phyloP scores from a whole-genome alignment of 2,797 vertebrate genomes.

The Percopsis omiscomaycus region DNA sequence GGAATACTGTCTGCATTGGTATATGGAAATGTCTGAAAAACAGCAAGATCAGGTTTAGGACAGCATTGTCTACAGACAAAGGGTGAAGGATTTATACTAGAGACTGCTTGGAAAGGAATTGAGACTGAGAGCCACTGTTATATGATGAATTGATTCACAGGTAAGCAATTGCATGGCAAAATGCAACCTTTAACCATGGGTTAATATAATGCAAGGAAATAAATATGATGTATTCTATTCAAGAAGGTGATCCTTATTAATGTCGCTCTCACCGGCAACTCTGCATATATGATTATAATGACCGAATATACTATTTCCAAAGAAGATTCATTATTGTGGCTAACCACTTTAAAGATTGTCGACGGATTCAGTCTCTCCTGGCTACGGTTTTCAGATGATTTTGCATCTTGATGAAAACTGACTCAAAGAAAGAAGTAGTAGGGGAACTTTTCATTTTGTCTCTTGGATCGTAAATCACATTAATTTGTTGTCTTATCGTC shows the following conservation, averaged over 20 bases:
- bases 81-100: slow-evolving; percentile 94
- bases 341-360: slow-evolving; percentile 75
- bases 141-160: slow-evolving; percentile 98
- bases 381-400: slow-evolving; percentile 64
- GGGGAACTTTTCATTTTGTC: slow-evolving; percentile 80
- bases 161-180: slow-evolving; percentile 96
- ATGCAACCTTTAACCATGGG: slow-evolving; percentile 89
- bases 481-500: slow-evolving; percentile 87
- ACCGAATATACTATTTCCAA: slow-evolving; percentile 46
- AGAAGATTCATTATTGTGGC: slow-evolving; percentile 62
- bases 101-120: slow-evolving; percentile 84
- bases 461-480: slow-evolving; percentile 89
- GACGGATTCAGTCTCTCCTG: slow-evolving; percentile 63
- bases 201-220: slow-evolving; percentile 82
- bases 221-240: slow-evolving; percentile 87
- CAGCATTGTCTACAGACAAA: slow-evolving; percentile 97
- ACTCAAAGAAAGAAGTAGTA: slow-evolving; percentile 73
- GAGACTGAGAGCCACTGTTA: slow-evolving; percentile 85
- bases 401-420: slow-evolving; percentile 69
- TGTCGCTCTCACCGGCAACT: slow-evolving; percentile 69
- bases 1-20: slow-evolving; percentile 95
- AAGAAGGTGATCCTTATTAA: slow-evolving; percentile 82
- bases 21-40: slow-evolving; percentile 97
- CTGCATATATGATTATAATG: slow-evolving; percentile 53
- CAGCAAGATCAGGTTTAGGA: slow-evolving; percentile 99